A percentile compares a stretch with the other conserved stretches of the same genome.
phyloP scores from a whole-genome alignment of 2,888 invertebrate species.

The Hypena proboscidalis region DNA sequence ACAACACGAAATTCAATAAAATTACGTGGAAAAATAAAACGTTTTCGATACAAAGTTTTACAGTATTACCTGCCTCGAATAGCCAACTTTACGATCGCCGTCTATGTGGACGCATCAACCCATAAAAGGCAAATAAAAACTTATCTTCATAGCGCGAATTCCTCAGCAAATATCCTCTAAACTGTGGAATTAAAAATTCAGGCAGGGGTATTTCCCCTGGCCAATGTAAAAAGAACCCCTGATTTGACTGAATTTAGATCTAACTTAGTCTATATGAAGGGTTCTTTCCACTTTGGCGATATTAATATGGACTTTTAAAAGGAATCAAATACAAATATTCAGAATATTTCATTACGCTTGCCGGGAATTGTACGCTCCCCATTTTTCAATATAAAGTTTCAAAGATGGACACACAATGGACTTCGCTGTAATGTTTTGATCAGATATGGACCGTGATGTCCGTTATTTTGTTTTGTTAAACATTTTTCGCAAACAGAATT shows the following conservation, averaged over 20 bases:
- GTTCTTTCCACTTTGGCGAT: slow-evolving; percentile 48
- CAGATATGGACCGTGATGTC: slow-evolving; percentile 18
- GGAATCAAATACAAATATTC: slow-evolving; percentile 78
- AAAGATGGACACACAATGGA: slow-evolving; percentile 36
- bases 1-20: too few species aligned
- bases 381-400: slow-evolving; percentile 55
- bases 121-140: slow-evolving; percentile 46
- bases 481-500: slow-evolving; percentile 1
- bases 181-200: slow-evolving; percentile 67
- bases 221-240: slow-evolving; percentile 18
- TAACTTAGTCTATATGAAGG: slow-evolving; percentile 12
- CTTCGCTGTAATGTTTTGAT: slow-evolving; percentile 27
- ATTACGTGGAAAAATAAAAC: slow-evolving; percentile 2
- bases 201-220: slow-evolving; percentile 24
- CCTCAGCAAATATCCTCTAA: slow-evolving; percentile 62
- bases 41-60: slow-evolving; percentile 4
- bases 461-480: slow-evolving; percentile 10
- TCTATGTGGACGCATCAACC: slow-evolving; percentile 11
- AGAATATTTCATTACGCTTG: slow-evolving; percentile 76
- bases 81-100: slow-evolving; percentile 22
- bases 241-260: slow-evolving; percentile 32
- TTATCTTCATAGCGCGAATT: slow-evolving; percentile 55
- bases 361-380: slow-evolving; percentile 63
- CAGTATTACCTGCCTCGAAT: slow-evolving; percentile 2
- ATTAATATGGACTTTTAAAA: slow-evolving; percentile 51